These are phyloP conservation scores for Mythimna lalbum DNA, from an alignment of 2,888 invertebrate species.

Conservation along the genomic window DNA sequence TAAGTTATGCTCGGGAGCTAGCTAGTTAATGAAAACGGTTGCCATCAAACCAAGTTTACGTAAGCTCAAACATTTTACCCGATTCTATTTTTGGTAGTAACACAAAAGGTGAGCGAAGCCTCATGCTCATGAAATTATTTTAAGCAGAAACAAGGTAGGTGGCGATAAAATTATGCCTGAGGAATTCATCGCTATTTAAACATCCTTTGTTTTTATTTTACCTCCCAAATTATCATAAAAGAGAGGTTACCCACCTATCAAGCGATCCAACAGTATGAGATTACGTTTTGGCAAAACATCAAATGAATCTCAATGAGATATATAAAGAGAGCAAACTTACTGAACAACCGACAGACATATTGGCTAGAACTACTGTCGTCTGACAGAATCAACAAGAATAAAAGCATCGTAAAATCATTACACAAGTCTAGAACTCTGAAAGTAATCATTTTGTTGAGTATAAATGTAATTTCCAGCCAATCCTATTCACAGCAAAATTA, in stretches of 20 bases:
- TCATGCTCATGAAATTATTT: conserved; percentile 7
- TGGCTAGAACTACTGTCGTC: conserved; percentile 48
- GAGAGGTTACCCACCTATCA: conserved; percentile 26
- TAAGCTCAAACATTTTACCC: conserved; percentile 2
- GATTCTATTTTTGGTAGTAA: conserved; percentile 19
- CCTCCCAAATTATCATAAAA: conserved; percentile 8
- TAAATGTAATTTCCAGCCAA: conserved; percentile 29
- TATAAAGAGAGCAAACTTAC: conserved; percentile 29
- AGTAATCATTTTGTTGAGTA: conserved; percentile 23
- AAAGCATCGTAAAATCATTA: conserved; percentile 22
- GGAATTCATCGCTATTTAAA: background rate
- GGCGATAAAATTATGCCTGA: conserved; percentile 1
- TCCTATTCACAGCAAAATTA: conserved; percentile 20
- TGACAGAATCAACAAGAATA: conserved; percentile 48
- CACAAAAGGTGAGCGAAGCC: conserved; percentile 15
- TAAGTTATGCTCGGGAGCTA: conserved; percentile 33
- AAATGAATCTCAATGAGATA: conserved; percentile 51
- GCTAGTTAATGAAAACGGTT: conserved; percentile 18
- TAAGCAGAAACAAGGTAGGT: background rate
- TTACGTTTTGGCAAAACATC: conserved; percentile 57
- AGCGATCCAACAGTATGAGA: conserved; percentile 28
- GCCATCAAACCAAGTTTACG: conserved; percentile 2
- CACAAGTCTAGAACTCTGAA: conserved; percentile 12
- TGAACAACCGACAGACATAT: conserved; percentile 50
- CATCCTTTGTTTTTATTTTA: conserved; percentile 13